Percentiles rank a stretch among this genome's conserved stretches.
These are phyloP conservation scores for Nineta flava DNA, from an alignment of 2,888 invertebrate species.

Conservation along the genomic window DNA sequence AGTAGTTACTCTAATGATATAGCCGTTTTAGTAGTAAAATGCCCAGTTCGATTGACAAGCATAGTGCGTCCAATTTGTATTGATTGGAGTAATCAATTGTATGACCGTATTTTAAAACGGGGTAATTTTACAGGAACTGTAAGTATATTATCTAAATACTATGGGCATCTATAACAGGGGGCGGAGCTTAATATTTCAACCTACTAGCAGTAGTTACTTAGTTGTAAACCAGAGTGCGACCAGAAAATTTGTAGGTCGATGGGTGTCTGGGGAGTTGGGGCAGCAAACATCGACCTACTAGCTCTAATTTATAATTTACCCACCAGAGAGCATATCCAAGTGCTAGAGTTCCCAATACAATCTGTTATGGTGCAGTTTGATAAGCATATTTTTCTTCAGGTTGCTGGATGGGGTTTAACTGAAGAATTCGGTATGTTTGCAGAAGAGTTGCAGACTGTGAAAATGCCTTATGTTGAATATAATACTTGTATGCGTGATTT, in stretches of 20 bases:
- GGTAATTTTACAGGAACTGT: neutral
- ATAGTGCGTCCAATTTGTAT: conserved; percentile 25
- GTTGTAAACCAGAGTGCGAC: too few relatives aligned
- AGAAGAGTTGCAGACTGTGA: conserved; percentile 11
- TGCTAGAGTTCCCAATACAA: too few relatives aligned
- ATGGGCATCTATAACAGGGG: too few relatives aligned
- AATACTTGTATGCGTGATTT: conserved; percentile 12
- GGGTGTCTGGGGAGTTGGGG: too few relatives aligned
- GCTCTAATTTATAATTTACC: too few relatives aligned
- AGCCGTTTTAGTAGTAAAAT: conserved; percentile 20
- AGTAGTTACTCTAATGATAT: conserved; percentile 20
- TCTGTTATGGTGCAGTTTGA: neutral
- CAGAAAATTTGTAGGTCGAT: too few relatives aligned
- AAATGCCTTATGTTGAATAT: conserved; percentile 12
- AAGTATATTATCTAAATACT: neutral
- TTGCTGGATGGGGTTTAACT: conserved; percentile 16
- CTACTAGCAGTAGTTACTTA: too few relatives aligned
- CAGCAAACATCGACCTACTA: too few relatives aligned
- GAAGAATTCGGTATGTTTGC: conserved; percentile 8
- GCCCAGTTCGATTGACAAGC: conserved; percentile 17
- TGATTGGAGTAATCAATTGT: conserved; percentile 15
- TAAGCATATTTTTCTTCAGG: neutral
- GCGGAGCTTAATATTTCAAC: too few relatives aligned
- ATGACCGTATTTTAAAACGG: neutral
- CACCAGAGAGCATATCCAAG: too few relatives aligned